These are phyloP conservation scores for Betta splendens DNA, from an alignment of 2,797 vertebrate species.

Conservation along the genomic window DNA sequence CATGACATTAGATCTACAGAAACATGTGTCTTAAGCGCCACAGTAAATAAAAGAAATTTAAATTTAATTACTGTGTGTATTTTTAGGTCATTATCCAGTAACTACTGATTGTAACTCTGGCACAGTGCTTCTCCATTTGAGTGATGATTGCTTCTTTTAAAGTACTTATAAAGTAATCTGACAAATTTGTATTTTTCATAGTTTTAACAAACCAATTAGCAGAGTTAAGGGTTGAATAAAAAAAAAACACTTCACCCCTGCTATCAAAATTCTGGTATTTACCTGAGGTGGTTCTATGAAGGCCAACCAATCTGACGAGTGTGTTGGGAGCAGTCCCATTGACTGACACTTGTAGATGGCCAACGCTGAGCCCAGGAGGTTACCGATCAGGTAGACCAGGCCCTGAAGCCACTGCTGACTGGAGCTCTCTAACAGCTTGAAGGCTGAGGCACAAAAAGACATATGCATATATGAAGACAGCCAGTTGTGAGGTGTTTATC, in stretches of 20 bases:
- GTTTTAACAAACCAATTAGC: not conserved
- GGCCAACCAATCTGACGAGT: conserved; percentile 96
- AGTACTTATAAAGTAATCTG: not conserved
- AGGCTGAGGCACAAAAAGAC: conserved; percentile 77
- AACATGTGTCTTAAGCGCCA: no score
- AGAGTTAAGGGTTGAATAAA: no score
- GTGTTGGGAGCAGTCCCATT: conserved; percentile 95
- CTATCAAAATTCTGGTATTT: not conserved
- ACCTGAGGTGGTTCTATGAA: conserved; percentile 96
- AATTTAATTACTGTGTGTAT: no score
- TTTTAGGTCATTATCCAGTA: no score
- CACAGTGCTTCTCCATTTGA: no score
- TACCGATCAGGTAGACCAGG: conserved; percentile 93
- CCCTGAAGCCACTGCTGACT: conserved; percentile 96
- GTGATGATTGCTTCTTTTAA: no score
- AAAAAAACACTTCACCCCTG: no score
- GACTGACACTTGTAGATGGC: conserved; percentile 98
- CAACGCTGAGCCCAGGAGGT: conserved; percentile 91
- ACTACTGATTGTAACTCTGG: no score
- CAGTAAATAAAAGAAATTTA: no score
- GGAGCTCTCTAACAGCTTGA: conserved; percentile 96
- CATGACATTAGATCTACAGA: no score
- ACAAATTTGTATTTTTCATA: not conserved
- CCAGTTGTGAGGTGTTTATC: not conserved
- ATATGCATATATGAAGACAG: no score